These are phyloP conservation scores for Leucophenga varia DNA, from an alignment of 1,140 invertebrate species.

Conservation along the genomic window DNA sequence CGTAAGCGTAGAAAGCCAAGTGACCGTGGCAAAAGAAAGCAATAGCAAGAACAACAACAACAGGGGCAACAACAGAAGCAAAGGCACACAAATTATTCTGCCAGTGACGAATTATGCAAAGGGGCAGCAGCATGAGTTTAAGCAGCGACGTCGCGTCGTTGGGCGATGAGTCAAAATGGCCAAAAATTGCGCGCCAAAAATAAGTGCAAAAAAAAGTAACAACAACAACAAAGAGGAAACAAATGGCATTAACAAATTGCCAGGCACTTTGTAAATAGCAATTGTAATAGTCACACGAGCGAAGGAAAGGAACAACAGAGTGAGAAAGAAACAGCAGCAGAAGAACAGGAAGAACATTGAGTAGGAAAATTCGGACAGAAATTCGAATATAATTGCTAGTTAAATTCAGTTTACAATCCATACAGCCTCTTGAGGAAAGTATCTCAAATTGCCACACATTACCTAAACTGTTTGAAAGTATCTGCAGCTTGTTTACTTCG, in stretches of 20 bases:
- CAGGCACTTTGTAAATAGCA: slow-evolving; percentile 24
- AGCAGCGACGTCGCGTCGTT: slow-evolving; percentile 2
- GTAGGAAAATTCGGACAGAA: too few relatives aligned
- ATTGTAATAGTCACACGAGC: slow-evolving; percentile 18
- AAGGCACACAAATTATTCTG: slow-evolving; percentile 6
- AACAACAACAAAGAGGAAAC: not conserved
- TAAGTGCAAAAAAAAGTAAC: slow-evolving; percentile 17
- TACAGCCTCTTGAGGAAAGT: too few relatives aligned
- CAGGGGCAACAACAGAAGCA: slow-evolving; percentile 5
- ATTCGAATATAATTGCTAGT: too few relatives aligned
- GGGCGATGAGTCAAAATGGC: slow-evolving; percentile 37
- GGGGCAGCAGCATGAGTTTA: slow-evolving; percentile 27
- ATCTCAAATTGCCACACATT: too few relatives aligned
- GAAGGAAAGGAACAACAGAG: not conserved
- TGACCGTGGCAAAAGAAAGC: slow-evolving; percentile 36
- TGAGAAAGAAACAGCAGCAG: not conserved
- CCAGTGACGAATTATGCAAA: slow-evolving; percentile 29
- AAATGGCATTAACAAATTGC: slow-evolving; percentile 28
- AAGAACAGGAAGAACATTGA: too few relatives aligned
- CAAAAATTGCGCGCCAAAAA: slow-evolving; percentile 45
- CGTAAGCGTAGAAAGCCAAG: slow-evolving; percentile 25
- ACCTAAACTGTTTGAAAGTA: too few relatives aligned
- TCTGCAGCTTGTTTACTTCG: too few relatives aligned
- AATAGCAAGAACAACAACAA: slow-evolving; percentile 11
- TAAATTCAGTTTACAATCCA: too few relatives aligned